A percentile compares a stretch with the other conserved stretches of the same genome.
These are phyloP conservation scores for Lateolabrax maculatus DNA, from an alignment of 2,797 vertebrate species.

Conservation along the genomic window DNA sequence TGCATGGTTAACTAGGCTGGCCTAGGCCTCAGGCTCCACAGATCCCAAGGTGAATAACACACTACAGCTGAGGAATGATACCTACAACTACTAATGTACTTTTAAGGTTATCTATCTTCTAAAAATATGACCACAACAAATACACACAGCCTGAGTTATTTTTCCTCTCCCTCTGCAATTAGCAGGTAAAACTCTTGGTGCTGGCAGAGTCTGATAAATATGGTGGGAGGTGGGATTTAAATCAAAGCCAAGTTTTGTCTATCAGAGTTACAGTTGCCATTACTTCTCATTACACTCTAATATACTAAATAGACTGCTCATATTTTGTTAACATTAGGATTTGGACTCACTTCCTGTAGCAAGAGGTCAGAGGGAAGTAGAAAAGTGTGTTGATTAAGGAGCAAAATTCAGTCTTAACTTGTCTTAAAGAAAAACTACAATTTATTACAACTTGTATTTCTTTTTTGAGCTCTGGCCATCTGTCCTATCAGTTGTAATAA, in stretches of 20 bases:
- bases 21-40: conserved; percentile 75
- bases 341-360: background rate
- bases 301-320: background rate
- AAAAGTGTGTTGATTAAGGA: background rate
- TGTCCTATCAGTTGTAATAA: background rate
- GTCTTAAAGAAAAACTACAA: background rate
- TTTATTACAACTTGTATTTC: background rate
- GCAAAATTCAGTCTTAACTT: no score
- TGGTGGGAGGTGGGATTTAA: conserved; percentile 18
- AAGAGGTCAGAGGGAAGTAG: conserved; percentile 7
- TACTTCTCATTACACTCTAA: background rate
- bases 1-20: conserved; percentile 82
- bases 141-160: conserved; percentile 13
- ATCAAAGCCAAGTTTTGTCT: conserved; percentile 33
- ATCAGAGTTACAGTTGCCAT: background rate
- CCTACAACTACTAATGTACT: conserved; percentile 58
- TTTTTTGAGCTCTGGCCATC: background rate
- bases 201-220: conserved; percentile 33
- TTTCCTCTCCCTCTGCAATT: conserved; percentile 39
- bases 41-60: conserved; percentile 80
- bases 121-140: conserved; percentile 55
- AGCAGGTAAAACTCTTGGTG: conserved; percentile 32
- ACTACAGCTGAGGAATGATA: conserved; percentile 62
- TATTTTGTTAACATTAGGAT: background rate
- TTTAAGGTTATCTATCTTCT: conserved; percentile 59